These are phyloP conservation scores for Gerosis bhagava DNA, from an alignment of 2,888 invertebrate species.

Conservation along the genomic window DNA sequence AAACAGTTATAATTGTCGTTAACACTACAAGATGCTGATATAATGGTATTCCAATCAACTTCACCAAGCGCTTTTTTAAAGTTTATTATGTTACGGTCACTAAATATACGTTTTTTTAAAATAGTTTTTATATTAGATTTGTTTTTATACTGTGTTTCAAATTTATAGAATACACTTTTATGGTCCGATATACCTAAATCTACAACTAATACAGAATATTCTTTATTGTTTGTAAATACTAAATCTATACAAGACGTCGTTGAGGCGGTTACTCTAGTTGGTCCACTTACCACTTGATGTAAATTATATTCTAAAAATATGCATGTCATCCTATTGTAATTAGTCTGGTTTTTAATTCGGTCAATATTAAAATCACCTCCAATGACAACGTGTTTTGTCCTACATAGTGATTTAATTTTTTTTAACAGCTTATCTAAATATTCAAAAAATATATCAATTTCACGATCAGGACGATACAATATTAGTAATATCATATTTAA, in stretches of 20 bases:
- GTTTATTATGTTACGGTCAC: neutral
- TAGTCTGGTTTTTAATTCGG: neutral
- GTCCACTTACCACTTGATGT: constrained; percentile 3
- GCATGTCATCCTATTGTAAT: constrained; percentile 1
- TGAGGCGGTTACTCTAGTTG: constrained; percentile 4
- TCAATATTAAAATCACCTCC: constrained; percentile 7
- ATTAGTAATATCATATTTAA: neutral
- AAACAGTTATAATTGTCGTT: too few relatives aligned
- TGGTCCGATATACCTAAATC: constrained; percentile 8
- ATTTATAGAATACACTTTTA: neutral
- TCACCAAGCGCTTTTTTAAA: neutral
- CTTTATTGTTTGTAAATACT: constrained; percentile 7
- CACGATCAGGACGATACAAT: constrained; percentile 2
- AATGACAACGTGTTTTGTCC: neutral
- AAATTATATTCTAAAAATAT: constrained; percentile 4
- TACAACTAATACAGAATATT: neutral
- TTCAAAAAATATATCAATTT: constrained; percentile 4
- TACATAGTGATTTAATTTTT: neutral
- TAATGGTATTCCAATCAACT: too few relatives aligned
- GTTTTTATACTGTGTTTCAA: neutral
- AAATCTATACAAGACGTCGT: constrained; percentile 8
- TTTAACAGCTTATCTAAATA: neutral
- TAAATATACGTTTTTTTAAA: constrained; percentile 7
- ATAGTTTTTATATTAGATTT: neutral
- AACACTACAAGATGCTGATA: too few relatives aligned